These are phyloP conservation scores for Macrophya annulata DNA, from an alignment of 2,888 invertebrate species.

Conservation along the genomic window DNA sequence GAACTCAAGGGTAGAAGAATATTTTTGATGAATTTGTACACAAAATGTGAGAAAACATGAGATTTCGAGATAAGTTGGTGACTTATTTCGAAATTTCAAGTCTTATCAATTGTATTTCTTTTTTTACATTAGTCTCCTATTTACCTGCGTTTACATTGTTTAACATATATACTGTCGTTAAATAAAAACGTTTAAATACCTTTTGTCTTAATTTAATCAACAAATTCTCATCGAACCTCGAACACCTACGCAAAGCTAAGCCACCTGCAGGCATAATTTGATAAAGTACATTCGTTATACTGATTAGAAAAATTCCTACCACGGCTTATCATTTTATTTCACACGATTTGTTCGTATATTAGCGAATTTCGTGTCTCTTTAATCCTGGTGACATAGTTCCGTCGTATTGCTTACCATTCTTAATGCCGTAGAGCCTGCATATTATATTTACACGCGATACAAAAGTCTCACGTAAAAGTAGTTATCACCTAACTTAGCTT, in stretches of 20 bases:
- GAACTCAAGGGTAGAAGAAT: not conserved
- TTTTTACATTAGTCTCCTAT: not conserved
- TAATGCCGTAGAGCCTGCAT: not conserved
- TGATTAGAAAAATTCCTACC: not conserved
- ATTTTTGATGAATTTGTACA: not conserved
- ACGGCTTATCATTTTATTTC: not conserved
- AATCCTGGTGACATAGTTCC: not conserved
- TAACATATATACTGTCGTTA: not conserved
- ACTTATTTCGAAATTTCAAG: not conserved
- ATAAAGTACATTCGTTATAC: not conserved
- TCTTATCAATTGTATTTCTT: not conserved
- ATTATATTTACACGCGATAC: not conserved
- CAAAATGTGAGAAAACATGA: not conserved
- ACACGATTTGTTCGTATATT: not conserved
- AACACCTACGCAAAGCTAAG: not conserved
- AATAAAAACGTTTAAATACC: not conserved
- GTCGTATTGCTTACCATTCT: not conserved
- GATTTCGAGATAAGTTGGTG: constrained; percentile 1
- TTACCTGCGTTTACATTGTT: not conserved
- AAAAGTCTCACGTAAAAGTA: not conserved
- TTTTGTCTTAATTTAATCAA: not conserved
- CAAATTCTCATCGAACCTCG: not conserved
- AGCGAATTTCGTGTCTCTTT: not conserved
- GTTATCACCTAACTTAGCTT: not conserved
- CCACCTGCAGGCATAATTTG: not conserved